phyloP scores from a whole-genome alignment of 2,888 invertebrate genomes.

The Orchesella flavescens region DNA sequence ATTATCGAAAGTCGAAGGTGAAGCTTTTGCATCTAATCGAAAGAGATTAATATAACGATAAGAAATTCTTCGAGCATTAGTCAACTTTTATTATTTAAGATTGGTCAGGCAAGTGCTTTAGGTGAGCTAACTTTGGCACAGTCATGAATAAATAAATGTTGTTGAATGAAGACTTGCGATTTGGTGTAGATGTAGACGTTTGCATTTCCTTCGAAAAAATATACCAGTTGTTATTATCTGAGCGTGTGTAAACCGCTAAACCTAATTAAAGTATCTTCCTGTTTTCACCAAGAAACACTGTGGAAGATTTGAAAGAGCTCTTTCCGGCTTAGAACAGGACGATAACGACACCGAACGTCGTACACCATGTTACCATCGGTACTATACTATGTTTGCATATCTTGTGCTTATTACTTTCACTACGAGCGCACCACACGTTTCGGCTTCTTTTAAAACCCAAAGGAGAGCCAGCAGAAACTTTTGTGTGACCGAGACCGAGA shows the following conservation, averaged over 20 bases:
- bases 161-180: background rate
- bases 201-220: background rate
- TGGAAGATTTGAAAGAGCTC: background rate
- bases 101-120: conserved; percentile 35
- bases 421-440: background rate
- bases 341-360: too few relatives aligned
- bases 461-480: background rate
- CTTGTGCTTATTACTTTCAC: background rate
- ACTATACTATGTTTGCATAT: too few relatives aligned
- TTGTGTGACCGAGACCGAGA: background rate
- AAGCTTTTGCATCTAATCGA: too few relatives aligned
- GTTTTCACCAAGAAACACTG: background rate
- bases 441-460: background rate
- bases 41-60: too few relatives aligned
- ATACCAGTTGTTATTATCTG: background rate
- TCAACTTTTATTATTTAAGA: conserved; percentile 50
- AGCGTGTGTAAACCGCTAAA: too few relatives aligned
- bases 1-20: too few relatives aligned
- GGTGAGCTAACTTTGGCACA: conserved; percentile 41
- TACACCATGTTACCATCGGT: too few relatives aligned
- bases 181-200: background rate
- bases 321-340: too few relatives aligned
- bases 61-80: background rate
- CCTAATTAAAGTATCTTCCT: background rate
- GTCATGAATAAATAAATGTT: conserved; percentile 3